These are phyloP conservation scores for Podocnemis expansa DNA, from an alignment of 2,113 vertebrate genomes.

Conservation along the genomic window DNA sequence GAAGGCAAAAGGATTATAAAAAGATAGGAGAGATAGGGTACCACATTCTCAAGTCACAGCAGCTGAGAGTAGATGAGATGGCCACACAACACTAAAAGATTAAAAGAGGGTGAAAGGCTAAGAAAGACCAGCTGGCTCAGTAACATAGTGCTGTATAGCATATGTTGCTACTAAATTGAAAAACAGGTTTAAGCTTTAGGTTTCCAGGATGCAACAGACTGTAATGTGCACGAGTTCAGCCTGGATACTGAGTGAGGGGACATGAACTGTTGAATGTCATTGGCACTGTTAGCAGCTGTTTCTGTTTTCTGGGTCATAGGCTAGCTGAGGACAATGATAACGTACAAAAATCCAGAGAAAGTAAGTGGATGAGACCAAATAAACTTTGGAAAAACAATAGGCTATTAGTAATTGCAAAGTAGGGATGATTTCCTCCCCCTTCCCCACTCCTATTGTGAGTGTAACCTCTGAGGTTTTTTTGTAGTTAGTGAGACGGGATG, in stretches of 20 bases:
- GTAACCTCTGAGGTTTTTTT: neutral
- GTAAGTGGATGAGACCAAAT: neutral
- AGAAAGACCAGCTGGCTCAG: conserved; percentile 7
- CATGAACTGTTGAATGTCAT: neutral
- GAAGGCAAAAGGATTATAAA: conserved; percentile 6
- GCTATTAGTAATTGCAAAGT: neutral
- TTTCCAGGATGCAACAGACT: conserved; percentile 1
- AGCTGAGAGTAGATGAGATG: conserved; percentile 8
- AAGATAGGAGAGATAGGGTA: neutral
- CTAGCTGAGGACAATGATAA: neutral
- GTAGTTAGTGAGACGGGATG: neutral
- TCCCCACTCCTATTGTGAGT: neutral
- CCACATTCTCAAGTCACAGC: neutral
- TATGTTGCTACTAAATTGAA: conserved; percentile 52
- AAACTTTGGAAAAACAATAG: neutral
- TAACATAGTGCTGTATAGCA: conserved; percentile 1
- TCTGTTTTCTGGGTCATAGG: neutral
- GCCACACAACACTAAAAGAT: conserved; percentile 12
- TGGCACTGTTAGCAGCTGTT: neutral
- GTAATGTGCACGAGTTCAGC: conserved; percentile 12
- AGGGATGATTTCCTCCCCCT: neutral
- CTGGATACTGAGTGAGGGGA: neutral
- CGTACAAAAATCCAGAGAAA: neutral
- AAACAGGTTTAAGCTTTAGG: neutral
- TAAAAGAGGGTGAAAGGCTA: conserved; percentile 46